Conservation (phyloP, 2,888 invertebrate species). For the Dastarcus helophoroides region DNA sequence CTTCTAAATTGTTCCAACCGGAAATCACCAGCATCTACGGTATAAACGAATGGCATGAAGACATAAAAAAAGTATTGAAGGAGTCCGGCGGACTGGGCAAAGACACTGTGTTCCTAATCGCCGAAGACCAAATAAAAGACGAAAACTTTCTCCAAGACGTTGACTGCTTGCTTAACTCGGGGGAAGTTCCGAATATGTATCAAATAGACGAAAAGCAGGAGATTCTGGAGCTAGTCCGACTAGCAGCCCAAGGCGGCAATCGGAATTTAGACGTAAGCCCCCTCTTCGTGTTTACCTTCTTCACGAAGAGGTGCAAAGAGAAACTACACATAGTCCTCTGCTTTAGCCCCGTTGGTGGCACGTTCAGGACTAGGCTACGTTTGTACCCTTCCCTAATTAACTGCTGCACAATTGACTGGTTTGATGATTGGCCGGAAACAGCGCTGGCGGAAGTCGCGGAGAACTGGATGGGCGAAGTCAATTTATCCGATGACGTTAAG, state of each 20-base stretch:
- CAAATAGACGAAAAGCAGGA: constrained; percentile 75
- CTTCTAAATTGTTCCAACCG: constrained; percentile 54
- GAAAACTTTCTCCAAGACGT: constrained; percentile 72
- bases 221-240: constrained; percentile 61
- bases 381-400: constrained; percentile 77
- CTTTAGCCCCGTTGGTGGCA: constrained; percentile 76
- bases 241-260: constrained; percentile 63
- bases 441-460: constrained; percentile 72
- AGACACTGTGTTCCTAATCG: constrained; percentile 64
- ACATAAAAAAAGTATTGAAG: constrained; percentile 58
- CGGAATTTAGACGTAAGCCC: constrained; percentile 75
- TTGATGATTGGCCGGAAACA: constrained; percentile 80
- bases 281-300: constrained; percentile 58
- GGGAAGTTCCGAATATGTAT: constrained; percentile 79
- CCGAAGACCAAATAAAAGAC: constrained; percentile 72
- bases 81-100: constrained; percentile 65
- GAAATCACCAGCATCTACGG: constrained; percentile 73
- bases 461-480: constrained; percentile 59
- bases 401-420: constrained; percentile 86
- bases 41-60: constrained; percentile 69
- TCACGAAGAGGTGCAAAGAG: constrained; percentile 66
- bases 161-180: constrained; percentile 72
- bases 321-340: constrained; percentile 74
- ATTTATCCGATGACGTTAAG: constrained; percentile 56
- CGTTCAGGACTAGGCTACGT: constrained; percentile 63